Percentiles rank a stretch among this genome's conserved stretches.
phyloP scores from a whole-genome alignment of 2,797 vertebrate genomes.

The Peromyscus eremicus region DNA sequence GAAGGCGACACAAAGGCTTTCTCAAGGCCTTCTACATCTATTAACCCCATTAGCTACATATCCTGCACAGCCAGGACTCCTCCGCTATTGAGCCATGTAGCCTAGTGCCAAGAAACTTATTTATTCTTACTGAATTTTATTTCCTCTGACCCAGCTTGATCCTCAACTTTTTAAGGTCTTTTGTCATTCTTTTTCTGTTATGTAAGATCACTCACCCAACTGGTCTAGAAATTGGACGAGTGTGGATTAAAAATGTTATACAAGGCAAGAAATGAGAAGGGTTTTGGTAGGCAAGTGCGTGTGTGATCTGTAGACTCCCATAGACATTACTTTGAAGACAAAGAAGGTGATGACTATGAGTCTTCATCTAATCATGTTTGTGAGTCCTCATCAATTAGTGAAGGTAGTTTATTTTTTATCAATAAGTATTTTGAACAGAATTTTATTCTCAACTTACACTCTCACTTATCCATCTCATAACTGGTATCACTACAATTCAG shows the following conservation, averaged over 20 bases:
- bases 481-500: conserved; percentile 9
- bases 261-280: conserved; percentile 15
- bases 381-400: background rate
- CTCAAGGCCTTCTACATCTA: background rate
- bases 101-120: background rate
- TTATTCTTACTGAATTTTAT: conserved; percentile 24
- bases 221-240: background rate
- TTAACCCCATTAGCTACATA: background rate
- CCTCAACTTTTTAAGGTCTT: background rate
- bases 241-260: background rate
- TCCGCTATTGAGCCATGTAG: background rate
- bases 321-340: background rate
- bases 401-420: conserved; percentile 31
- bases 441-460: conserved; percentile 21
- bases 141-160: background rate
- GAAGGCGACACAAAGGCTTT: background rate
- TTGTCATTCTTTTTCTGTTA: conserved; percentile 55
- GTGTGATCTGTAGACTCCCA: background rate
- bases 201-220: background rate
- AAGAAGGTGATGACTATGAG: background rate
- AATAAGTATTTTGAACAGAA: conserved; percentile 7
- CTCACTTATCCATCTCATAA: background rate
- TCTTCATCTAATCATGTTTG: conserved; percentile 6
- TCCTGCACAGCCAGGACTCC: background rate
- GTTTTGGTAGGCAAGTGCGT: background rate